Evolutionary conservation across 2,797 vertebrate genomes (phyloP), one percentile per base, ranked within the genome.

Genomic region (Epinephelus coioides): DNA sequence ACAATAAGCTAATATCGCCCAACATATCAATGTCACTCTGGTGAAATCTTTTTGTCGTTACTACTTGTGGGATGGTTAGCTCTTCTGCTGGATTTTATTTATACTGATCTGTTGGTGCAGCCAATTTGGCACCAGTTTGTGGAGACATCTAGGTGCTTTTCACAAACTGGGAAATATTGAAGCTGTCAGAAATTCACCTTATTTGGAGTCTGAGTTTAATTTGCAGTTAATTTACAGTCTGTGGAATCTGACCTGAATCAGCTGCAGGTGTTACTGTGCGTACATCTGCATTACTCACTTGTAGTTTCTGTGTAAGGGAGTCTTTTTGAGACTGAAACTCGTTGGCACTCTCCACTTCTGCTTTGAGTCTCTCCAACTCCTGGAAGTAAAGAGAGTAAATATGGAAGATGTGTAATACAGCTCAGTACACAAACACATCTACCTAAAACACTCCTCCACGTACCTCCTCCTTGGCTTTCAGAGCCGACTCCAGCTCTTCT

Each of bases 401-500:
- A 17, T n/a, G 4, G n/a, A 69, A 15, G 25, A 19, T 11, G 46
- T 10, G 15, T 7, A 1, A 1, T 1, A 18, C 51, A 15, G 19
- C 21, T 3, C 6, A 9, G 14, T 0, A 18, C 23, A 10, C 18
- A 2, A 30, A 44, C 13, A 1, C 0, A 0, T 38, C 0, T 43
- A 43, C 1, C 44, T 21, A 38, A 4, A 19, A 12, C 13, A 1
- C 40, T 44, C 40, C 46, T 44, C 43, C 15, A n/a, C 82, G 46
- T 91, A 99, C 98, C 97, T 98, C 97, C 91, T 99, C 98, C 88
- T 98, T 99, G 89, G 94, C 96, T 93, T 95, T 98, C 83, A 99
- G 78, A 0, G 96, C 96, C 19, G 92, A 77, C 88, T 99, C 97
- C 91, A 99, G 94, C 88, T 99, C 98, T 78, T 99, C 98, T 91